phyloP scores from a whole-genome alignment of 2,888 invertebrate genomes.

The Caenorhabditis angaria region DNA sequence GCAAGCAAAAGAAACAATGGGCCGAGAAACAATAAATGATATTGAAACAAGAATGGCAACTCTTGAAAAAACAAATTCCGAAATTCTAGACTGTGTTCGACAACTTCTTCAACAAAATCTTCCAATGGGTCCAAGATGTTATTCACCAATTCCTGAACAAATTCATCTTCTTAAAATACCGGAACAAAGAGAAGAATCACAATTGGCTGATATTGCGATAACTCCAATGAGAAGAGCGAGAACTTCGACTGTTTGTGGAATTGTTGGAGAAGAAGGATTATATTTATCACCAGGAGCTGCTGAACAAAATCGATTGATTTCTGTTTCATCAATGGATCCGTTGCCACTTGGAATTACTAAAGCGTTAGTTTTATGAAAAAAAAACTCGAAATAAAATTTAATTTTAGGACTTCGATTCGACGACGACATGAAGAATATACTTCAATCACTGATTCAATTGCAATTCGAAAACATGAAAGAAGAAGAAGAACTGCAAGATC shows the following conservation, averaged over 20 bases:
- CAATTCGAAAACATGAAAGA: constrained; percentile 41
- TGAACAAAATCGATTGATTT: constrained; percentile 26
- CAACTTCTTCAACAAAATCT: background rate
- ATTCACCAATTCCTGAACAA: constrained; percentile 19
- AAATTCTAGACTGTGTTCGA: background rate
- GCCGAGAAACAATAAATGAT: constrained; percentile 55
- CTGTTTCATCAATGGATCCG: constrained; percentile 43
- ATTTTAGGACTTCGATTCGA: constrained; percentile 35
- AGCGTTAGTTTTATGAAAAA: constrained; percentile 20
- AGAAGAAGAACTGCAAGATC: constrained; percentile 43
- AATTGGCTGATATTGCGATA: background rate
- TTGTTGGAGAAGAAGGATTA: constrained; percentile 22
- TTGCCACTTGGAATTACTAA: constrained; percentile 24
- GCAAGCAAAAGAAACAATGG: constrained; percentile 59
- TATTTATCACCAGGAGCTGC: constrained; percentile 36
- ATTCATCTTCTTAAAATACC: constrained; percentile 27
- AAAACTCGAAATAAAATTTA: background rate
- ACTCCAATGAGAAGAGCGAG: constrained; percentile 28
- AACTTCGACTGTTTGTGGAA: constrained; percentile 47
- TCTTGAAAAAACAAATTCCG: constrained; percentile 59
- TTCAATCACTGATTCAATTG: constrained; percentile 69
- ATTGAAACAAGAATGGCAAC: constrained; percentile 59
- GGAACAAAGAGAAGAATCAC: background rate
- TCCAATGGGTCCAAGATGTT: constrained; percentile 8
- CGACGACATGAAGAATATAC: constrained; percentile 69